A percentile compares a stretch with the other conserved stretches of the same genome.
These are phyloP conservation scores for Zosterops hypoxanthus DNA, from an alignment of 2,113 vertebrate genomes.

Conservation along the genomic window DNA sequence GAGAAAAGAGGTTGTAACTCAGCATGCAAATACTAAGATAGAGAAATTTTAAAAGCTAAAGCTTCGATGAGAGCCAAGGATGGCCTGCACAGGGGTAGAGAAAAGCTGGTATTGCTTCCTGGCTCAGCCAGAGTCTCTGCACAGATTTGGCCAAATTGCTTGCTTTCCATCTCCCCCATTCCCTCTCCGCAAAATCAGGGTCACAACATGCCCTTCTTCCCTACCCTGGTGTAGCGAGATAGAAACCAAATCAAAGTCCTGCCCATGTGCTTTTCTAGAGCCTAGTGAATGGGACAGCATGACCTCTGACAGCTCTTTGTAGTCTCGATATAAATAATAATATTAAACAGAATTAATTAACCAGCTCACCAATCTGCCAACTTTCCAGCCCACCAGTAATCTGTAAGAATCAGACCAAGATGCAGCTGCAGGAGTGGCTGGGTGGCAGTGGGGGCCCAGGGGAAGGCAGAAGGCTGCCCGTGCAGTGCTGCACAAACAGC, in stretches of 20 bases:
- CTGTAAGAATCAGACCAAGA: not conserved
- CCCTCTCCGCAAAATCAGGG: not conserved
- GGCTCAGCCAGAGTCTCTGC: not conserved
- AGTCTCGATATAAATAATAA: constrained; percentile 12
- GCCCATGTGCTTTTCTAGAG: not conserved
- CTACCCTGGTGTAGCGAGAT: not conserved
- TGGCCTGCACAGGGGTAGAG: not conserved
- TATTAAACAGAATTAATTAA: not conserved
- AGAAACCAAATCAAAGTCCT: not conserved
- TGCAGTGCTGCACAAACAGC: not conserved
- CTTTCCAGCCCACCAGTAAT: not conserved
- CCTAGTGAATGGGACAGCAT: not conserved
- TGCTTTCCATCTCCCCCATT: not conserved
- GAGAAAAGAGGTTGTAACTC: not conserved
- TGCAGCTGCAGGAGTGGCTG: not conserved
- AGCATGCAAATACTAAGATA: not conserved
- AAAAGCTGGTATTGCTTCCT: not conserved
- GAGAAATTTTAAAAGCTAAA: not conserved
- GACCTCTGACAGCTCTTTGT: not conserved
- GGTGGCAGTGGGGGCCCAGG: not conserved
- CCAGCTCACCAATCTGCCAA: not conserved
- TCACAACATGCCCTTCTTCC: not conserved
- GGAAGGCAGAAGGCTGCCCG: not conserved
- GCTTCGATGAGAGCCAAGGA: not conserved
- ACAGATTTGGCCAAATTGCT: not conserved